Base-by-base conservation (phyloP, 2,797 vertebrate genomes). In the Epinephelus awoara region DNA sequence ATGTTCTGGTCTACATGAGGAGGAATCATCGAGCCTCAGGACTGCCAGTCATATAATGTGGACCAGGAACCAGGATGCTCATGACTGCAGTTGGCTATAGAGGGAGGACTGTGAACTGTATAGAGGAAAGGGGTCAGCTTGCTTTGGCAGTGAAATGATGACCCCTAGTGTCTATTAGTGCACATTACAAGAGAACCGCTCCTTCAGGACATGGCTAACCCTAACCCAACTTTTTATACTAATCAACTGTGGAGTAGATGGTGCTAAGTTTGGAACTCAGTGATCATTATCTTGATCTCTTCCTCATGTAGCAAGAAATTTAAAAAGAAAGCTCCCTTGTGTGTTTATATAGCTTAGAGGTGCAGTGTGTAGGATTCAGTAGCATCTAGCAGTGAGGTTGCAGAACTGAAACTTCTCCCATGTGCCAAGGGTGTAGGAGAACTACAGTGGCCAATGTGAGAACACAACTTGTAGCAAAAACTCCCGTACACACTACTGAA, bases 131-230 rank as follows among this genome's bases (percentile, higher is more conserved):
- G 25, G 49, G n/a, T 47, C 12, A 67, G 21, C 14, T 52, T 19
- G 50, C 19, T 73, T 84, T 77, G n/a, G 50, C 9, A 62, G 75
- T 58, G 17, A 80, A 81, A 77, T 79, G 62, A 54, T 54, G 67
- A 18, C 76, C 27, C 34, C 86, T 91, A n/a, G 4, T 91, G 93
- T 85, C 5, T 13, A 14, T 2, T 0, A 27, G 0, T 42, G 4
- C n/a, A 23, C 17, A 86, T 52, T 66, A 25, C 83, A 85, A 57
- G 25, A 62, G 5, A 63, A 4, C 4, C 2, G 2, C 15, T 67
- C 18, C 13, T 27, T 40, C 4, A n/a, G 47, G 7, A 73, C 2
- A 23, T 17, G 2, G 1, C 11, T 23, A n/a, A n/a, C n/a, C n/a
- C n/a, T n/a, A n/a, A n/a, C n/a, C n/a, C 21, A 19, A 27, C 9